Percentiles rank a stretch among this genome's conserved stretches.
Conservation (phyloP, 2,113 vertebrate genomes). For the Siniperca chuatsi region DNA sequence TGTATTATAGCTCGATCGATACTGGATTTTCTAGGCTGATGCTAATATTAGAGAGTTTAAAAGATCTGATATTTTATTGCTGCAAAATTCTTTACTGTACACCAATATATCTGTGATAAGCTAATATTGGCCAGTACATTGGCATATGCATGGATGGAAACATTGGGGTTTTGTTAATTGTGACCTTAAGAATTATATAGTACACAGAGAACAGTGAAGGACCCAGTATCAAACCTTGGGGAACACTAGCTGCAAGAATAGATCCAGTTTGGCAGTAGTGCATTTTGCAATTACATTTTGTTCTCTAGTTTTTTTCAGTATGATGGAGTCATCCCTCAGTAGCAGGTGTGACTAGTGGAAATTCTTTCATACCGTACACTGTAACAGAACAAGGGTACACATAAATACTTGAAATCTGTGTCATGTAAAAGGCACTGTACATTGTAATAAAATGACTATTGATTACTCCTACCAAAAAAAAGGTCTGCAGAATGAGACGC, state of each 20-base stretch:
- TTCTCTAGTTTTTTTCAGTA: background rate
- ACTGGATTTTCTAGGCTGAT: background rate
- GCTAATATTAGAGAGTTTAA: background rate
- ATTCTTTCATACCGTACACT: background rate
- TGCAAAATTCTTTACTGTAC: background rate
- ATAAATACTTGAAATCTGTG: background rate
- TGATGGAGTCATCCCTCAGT: background rate
- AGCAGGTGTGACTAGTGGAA: background rate
- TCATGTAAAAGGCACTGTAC: background rate
- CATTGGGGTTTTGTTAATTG: background rate
- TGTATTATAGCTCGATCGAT: background rate
- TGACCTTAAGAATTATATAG: background rate
- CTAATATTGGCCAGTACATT: background rate
- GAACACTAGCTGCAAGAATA: background rate
- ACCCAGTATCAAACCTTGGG: background rate
- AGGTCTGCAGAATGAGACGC: slow-evolving; percentile 21
- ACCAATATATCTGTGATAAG: background rate
- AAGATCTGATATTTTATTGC: background rate
- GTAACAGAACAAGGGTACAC: background rate
- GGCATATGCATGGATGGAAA: background rate
- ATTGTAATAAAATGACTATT: background rate
- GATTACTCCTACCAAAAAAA: background rate
- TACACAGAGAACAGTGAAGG: background rate
- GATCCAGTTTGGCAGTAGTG: background rate
- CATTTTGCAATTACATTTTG: background rate